These are phyloP conservation scores for Bubo bubo DNA, from an alignment of 2,113 vertebrate species.

Conservation along the genomic window DNA sequence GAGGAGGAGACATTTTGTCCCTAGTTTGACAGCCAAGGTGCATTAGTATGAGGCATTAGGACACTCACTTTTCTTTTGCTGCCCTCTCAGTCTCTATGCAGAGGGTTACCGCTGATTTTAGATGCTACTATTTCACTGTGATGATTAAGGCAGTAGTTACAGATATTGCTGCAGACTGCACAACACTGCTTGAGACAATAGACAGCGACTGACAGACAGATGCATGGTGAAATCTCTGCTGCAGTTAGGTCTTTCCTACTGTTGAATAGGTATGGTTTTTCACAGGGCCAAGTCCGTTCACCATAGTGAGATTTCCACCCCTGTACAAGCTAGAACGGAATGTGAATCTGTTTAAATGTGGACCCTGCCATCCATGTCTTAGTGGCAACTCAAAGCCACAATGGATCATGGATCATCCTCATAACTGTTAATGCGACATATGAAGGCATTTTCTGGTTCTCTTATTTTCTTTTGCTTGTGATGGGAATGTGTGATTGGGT, in stretches of 20 bases:
- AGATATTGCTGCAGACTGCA: neutral
- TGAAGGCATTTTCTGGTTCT: neutral
- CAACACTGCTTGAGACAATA: neutral
- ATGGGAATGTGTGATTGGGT: neutral
- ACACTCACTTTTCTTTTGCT: neutral
- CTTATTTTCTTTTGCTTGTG: neutral
- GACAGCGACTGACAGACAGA: neutral
- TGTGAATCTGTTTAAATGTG: neutral
- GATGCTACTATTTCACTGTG: neutral
- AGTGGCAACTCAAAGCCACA: neutral
- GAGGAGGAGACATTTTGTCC: rapidly evolving
- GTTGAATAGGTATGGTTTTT: neutral
- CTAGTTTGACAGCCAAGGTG: neutral
- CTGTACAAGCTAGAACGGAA: neutral
- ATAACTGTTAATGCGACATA: neutral
- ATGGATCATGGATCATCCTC: neutral
- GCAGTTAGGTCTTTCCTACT: neutral
- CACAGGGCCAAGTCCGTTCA: neutral
- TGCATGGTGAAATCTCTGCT: neutral
- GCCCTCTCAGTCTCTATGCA: neutral
- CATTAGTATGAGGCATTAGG: neutral
- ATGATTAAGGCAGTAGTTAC: neutral
- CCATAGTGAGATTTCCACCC: neutral
- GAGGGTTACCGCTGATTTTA: neutral
- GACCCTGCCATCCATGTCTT: neutral